phyloP scores from a whole-genome alignment of 1,140 invertebrate genomes.

The Leptinotarsa defecta region DNA sequence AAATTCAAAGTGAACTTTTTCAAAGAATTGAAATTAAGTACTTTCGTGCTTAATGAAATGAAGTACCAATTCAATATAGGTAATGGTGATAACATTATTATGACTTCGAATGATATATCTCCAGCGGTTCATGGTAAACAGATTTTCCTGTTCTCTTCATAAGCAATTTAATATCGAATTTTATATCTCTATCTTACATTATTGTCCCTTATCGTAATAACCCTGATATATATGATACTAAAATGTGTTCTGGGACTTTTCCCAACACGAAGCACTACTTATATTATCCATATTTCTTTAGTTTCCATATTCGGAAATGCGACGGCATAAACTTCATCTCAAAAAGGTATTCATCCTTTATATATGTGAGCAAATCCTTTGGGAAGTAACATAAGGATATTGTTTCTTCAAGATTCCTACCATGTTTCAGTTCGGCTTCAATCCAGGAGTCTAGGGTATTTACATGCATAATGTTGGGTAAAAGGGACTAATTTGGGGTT shows the following conservation, averaged over 20 bases:
- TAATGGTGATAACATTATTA: too few species aligned
- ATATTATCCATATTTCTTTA: conserved; percentile 4
- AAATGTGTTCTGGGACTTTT: conserved; percentile 2
- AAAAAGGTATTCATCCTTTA: background rate
- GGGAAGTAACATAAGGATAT: background rate
- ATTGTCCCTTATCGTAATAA: background rate
- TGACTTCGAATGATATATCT: too few species aligned
- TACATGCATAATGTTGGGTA: background rate
- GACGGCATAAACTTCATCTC: conserved; percentile 1
- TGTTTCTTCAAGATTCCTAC: background rate
- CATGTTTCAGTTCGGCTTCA: background rate
- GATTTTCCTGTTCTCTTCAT: background rate
- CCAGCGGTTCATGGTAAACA: background rate
- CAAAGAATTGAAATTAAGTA: too few species aligned
- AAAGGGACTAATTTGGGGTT: background rate
- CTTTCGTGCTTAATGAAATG: too few species aligned
- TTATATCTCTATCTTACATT: background rate
- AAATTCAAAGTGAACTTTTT: too few species aligned
- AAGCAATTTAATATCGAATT: background rate
- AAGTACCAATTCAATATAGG: too few species aligned
- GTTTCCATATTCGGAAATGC: background rate
- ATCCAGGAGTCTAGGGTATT: background rate
- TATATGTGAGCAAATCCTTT: background rate
- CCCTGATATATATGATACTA: background rate
- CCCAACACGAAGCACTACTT: conserved; percentile 1